Evolutionary conservation across 2,113 vertebrate genomes (phyloP), one percentile per base, ranked within the genome.

Genomic region (Actenoides hombroni): DNA sequence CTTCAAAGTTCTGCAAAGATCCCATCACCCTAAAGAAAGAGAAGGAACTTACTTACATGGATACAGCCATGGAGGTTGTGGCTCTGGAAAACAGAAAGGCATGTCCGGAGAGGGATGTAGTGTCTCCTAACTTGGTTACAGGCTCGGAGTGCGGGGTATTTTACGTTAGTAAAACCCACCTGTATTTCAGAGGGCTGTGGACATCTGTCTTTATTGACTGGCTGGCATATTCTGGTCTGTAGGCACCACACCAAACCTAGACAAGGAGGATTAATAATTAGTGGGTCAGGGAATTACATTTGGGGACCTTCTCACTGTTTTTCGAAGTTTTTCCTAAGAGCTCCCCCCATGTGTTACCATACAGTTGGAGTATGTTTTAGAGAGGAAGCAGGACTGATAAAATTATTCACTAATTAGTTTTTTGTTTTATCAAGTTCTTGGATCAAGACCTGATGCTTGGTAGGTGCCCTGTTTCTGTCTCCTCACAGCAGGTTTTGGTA

Each of bases 121-220:
- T 56, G 48, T 40, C 35, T 57, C 9, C 4, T 28, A 51, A 46
- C 26, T 23, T 2, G 5, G 2, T 12, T 53, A 12, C 11, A 40
- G 40, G 20, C 49, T 54, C 10, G 13, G 56, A 63, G 19, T 37
- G 25, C 2, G 39, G 28, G 51, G 54, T 21, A 2, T n/a, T n/a
- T n/a, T n/a, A n/a, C n/a, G n/a, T n/a, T 25, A 1, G 13, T 31
- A 31, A 63, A 75, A 78, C 98, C 87, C 97, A 98, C 99, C 99
- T 99, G 98, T 99, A 99, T 92, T 99, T 99, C 85, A 99, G 97
- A 60, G 99, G 99, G 95, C 99, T 99, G 98, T 99, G 99, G 20
- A 98, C 98, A 10, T 99, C 99, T 1, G 99, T 99, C 98, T 99
- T 99, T 88, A 99, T 99, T 51, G 99, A 99, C 97, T 99, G 99